phyloP scores from a whole-genome alignment of 2,888 invertebrate species.

The Ctenicera cuprea region DNA sequence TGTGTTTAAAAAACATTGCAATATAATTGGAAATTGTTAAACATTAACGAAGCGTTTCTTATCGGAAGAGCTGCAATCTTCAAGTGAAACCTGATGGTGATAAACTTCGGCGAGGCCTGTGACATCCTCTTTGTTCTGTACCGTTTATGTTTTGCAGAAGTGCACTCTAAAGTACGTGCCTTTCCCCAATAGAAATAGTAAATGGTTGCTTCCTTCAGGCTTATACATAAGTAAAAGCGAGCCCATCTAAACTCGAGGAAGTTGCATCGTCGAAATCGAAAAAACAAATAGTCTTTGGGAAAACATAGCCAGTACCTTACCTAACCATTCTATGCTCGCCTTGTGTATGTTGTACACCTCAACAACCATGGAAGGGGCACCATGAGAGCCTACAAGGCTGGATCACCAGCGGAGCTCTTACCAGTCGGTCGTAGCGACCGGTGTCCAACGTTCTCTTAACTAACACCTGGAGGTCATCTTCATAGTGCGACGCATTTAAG shows the following conservation, averaged over 20 bases:
- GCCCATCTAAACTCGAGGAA: conserved; percentile 30
- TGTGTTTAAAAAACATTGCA: too few species aligned
- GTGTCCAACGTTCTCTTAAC: conserved; percentile 59
- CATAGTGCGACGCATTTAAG: conserved; percentile 38
- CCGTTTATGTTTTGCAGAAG: too few species aligned
- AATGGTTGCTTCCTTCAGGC: conserved; percentile 26
- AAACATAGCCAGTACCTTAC: conserved; percentile 11
- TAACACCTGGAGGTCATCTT: conserved; percentile 41
- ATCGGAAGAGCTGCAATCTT: not conserved
- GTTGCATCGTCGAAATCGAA: not conserved
- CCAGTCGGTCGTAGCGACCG: conserved; percentile 70
- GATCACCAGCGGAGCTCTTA: conserved; percentile 60
- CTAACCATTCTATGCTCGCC: conserved; percentile 36
- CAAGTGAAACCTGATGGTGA: conserved; percentile 7
- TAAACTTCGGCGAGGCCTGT: not conserved
- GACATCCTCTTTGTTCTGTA: conserved; percentile 22
- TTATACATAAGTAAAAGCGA: conserved; percentile 25
- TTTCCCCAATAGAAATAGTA: conserved; percentile 25
- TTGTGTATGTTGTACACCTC: conserved; percentile 27
- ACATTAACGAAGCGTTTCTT: not conserved
- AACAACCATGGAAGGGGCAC: conserved; percentile 48
- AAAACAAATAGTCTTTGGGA: conserved; percentile 26
- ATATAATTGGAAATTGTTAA: too few species aligned
- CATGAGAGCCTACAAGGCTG: conserved; percentile 69
- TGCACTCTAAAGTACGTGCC: conserved; percentile 15